These are phyloP conservation scores for Poeciliopsis prolifica DNA, from an alignment of 2,113 vertebrate species.

Conservation along the genomic window DNA sequence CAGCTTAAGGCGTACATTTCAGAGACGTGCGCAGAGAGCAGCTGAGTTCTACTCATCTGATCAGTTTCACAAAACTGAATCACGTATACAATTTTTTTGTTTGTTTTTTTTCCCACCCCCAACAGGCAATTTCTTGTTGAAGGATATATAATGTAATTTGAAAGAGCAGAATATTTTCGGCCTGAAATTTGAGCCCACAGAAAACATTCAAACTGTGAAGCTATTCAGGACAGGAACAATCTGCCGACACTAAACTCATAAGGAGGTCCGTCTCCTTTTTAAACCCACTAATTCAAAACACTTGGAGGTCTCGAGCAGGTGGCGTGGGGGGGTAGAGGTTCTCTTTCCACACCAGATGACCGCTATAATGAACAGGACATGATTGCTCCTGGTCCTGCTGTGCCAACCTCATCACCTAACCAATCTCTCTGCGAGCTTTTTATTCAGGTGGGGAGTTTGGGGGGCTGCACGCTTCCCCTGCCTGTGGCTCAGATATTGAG, in stretches of 20 bases:
- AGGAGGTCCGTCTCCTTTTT: conserved; percentile 7
- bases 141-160: too few relatives aligned
- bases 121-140: background rate
- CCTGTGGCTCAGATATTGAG: conserved; percentile 57
- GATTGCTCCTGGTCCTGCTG: conserved; percentile 42
- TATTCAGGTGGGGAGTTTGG: conserved; percentile 19
- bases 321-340: background rate
- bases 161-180: background rate
- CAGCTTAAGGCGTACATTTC: too few relatives aligned
- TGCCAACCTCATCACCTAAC: conserved; percentile 34
- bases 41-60: background rate
- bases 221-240: conserved; percentile 21
- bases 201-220: conserved; percentile 55
- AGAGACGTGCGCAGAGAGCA: too few relatives aligned
- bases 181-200: background rate
- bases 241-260: conserved; percentile 22
- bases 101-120: too few relatives aligned
- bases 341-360: conserved; percentile 20
- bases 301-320: background rate
- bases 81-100: background rate
- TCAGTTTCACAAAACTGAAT: too few relatives aligned
- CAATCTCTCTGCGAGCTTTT: conserved; percentile 49
- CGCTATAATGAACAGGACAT: conserved; percentile 31
- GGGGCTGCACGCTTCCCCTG: background rate
- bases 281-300: conserved; percentile 9